Conservation (phyloP, 2,797 vertebrate species). For the Pangasius larnaudii region DNA sequence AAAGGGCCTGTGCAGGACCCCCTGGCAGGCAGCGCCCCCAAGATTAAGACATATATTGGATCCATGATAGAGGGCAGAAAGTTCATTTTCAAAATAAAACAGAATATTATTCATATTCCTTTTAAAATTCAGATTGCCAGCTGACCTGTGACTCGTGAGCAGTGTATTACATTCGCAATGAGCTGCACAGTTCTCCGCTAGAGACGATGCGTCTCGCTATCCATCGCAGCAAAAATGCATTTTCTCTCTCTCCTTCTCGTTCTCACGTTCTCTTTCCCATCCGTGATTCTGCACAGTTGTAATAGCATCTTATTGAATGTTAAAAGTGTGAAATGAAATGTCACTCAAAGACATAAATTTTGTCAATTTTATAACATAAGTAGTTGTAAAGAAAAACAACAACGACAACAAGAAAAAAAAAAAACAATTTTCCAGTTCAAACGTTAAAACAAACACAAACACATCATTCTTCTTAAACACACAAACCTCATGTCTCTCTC, state of each 20-base stretch:
- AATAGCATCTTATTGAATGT: neutral
- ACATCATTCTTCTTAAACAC: neutral
- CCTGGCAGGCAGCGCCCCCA: slow-evolving; percentile 95
- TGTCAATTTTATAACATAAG: neutral
- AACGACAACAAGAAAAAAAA: neutral
- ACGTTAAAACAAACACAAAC: neutral
- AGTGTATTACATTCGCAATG: slow-evolving; percentile 99
- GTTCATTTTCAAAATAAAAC: slow-evolving; percentile 99
- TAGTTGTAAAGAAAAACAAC: neutral
- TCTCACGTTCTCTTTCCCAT: neutral
- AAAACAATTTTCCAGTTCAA: neutral
- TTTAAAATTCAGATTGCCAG: slow-evolving; percentile 99
- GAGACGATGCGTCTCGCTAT: slow-evolving; percentile 64
- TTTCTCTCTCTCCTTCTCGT: neutral
- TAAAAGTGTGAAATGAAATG: neutral
- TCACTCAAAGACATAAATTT: neutral
- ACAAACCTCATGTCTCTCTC: neutral
- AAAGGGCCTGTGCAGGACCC: slow-evolving; percentile 92
- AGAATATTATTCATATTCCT: slow-evolving; percentile 99
- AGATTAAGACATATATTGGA: slow-evolving; percentile 99
- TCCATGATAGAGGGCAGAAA: slow-evolving; percentile 99
- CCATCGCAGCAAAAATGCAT: neutral
- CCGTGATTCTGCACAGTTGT: neutral
- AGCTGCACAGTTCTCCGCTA: slow-evolving; percentile 83
- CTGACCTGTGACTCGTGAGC: slow-evolving; percentile 98